Percentiles rank a stretch among this genome's conserved stretches.
Conservation (phyloP, 2,888 invertebrate species). For the Lingula anatina region DNA sequence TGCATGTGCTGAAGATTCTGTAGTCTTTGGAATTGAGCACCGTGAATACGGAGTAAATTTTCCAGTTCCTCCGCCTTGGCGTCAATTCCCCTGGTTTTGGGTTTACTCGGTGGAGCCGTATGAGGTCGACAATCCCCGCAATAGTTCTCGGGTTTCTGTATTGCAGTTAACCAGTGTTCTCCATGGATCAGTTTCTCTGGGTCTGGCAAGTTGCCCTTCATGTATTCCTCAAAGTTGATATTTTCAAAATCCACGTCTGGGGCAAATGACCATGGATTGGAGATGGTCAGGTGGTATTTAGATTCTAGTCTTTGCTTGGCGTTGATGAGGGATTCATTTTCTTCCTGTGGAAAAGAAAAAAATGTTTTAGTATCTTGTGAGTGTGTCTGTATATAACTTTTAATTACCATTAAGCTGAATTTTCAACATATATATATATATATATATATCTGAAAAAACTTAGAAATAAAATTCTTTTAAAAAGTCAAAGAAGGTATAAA, state of each 20-base stretch:
- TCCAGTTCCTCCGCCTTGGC: not conserved
- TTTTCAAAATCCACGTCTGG: conserved; percentile 14
- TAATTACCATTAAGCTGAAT: too few relatives aligned
- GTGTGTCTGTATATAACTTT: too few relatives aligned
- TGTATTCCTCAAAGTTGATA: conserved; percentile 4
- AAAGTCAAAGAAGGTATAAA: too few relatives aligned
- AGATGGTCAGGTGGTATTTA: conserved; percentile 15
- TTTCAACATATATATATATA: too few relatives aligned
- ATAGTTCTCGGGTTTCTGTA: conserved; percentile 22
- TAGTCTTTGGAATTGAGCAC: not conserved
- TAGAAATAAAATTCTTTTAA: too few relatives aligned
- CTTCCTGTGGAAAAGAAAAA: too few relatives aligned
- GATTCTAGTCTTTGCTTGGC: conserved; percentile 10
- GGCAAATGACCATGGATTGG: conserved; percentile 23
- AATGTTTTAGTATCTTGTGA: too few relatives aligned
- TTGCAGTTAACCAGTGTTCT: conserved; percentile 13
- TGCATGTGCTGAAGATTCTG: not conserved
- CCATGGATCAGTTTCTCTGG: not conserved
- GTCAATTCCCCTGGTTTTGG: not conserved
- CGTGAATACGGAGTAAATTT: too few relatives aligned
- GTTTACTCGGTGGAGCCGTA: conserved; percentile 2
- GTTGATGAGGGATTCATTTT: conserved; percentile 12
- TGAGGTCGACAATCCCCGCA: conserved; percentile 22
- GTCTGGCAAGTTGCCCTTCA: too few relatives aligned
- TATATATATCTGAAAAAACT: too few relatives aligned